Evolutionary conservation across 2,113 vertebrate species (phyloP).

Genomic region (Epinephelus lanceolatus): DNA sequence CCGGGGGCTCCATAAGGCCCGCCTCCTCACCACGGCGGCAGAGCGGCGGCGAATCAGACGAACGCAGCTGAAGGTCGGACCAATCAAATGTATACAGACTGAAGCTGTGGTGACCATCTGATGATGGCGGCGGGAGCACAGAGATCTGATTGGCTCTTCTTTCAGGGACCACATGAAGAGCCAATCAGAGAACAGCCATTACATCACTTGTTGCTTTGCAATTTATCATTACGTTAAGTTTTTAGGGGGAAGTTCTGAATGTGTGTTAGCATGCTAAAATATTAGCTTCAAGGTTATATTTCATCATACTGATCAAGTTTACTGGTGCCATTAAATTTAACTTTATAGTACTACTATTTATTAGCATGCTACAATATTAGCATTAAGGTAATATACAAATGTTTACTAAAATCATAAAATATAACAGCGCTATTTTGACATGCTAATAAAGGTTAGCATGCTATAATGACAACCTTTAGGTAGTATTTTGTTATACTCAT

Average conservation of each 20-base stretch:
- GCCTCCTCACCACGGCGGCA: conserved; percentile 44
- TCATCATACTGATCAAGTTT: neutral
- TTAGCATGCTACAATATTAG: too few species aligned
- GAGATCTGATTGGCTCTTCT: conserved; percentile 36
- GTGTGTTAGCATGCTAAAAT: neutral
- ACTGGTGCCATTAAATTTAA: neutral
- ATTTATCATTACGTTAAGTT: neutral
- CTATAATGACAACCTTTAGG: too few species aligned
- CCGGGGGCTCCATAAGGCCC: conserved; percentile 51
- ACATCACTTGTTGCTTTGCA: conserved; percentile 21
- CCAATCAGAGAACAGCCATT: conserved; percentile 8
- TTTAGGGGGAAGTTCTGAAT: neutral
- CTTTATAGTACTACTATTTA: too few species aligned
- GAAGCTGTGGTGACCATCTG: neutral
- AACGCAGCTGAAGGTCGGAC: conserved; percentile 73
- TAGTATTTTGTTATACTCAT: too few species aligned
- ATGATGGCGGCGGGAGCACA: neutral
- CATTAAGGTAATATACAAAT: too few species aligned
- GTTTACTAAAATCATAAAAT: too few species aligned
- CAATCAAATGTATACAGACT: neutral
- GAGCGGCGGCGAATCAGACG: conserved; percentile 69
- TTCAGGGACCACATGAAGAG: conserved; percentile 1
- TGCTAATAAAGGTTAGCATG: too few species aligned
- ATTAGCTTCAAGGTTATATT: neutral
- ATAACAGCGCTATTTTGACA: too few species aligned